These are phyloP conservation scores for Campylomormyrus numenius DNA, from an alignment of 2,113 vertebrate genomes.

Conservation along the genomic window DNA sequence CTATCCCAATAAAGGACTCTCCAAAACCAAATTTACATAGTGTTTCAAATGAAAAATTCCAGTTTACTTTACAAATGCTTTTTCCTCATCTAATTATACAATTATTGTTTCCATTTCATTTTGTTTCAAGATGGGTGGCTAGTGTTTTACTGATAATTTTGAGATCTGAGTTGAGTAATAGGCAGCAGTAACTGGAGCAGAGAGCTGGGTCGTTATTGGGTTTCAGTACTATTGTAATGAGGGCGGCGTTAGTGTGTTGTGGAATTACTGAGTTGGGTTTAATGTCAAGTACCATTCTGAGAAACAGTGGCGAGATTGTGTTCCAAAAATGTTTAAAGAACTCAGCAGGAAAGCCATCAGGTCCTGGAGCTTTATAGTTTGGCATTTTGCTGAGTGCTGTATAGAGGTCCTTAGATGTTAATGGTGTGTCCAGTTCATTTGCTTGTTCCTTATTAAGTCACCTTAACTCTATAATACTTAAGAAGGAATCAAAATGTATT, in stretches of 20 bases:
- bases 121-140: neutral
- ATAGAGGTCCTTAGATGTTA: neutral
- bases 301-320: neutral
- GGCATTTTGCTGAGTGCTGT: neutral
- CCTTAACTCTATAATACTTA: neutral
- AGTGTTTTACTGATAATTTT: neutral
- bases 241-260: neutral
- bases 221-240: neutral
- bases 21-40: no score
- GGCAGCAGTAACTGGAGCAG: neutral
- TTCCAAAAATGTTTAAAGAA: neutral
- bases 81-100: neutral
- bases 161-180: neutral
- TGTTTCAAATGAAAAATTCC: no score
- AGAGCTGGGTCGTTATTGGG: neutral
- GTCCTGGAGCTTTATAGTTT: neutral
- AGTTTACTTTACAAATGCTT: neutral
- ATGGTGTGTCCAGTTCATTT: neutral
- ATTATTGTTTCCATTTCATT: neutral
- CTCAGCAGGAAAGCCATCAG: neutral
- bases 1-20: no score
- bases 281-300: neutral
- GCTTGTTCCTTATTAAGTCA: neutral
- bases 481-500: neutral
- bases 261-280: neutral